A percentile compares a stretch with the other conserved stretches of the same genome.
Evolutionary conservation across 1,140 invertebrate genomes (phyloP).

Genomic region (Hypothenemus hampei): DNA sequence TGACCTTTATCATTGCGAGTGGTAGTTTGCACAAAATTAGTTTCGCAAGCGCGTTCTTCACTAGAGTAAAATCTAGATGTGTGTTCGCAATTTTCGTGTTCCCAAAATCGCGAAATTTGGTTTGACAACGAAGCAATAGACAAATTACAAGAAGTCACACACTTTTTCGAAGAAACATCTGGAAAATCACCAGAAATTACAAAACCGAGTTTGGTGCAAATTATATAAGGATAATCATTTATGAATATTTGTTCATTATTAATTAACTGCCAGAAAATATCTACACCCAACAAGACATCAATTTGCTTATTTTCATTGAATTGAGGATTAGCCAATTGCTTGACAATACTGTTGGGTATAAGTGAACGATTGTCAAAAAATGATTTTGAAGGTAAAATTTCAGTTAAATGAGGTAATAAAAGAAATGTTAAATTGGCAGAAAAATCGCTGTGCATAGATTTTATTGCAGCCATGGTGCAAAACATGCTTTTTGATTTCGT

Average conservation of each 20-base stretch:
- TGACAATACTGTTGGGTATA: neutral
- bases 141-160: too few relatives aligned
- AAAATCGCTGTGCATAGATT: neutral
- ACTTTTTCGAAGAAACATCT: too few relatives aligned
- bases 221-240: neutral
- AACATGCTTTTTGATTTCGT: neutral
- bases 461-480: neutral
- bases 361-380: neutral
- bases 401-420: neutral
- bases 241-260: neutral
- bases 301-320: neutral
- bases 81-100: neutral
- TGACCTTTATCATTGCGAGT: constrained; percentile 12
- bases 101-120: neutral
- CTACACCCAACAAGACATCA: neutral
- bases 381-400: neutral
- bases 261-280: neutral
- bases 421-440: neutral
- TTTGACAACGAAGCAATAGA: too few relatives aligned
- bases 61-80: neutral
- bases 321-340: neutral
- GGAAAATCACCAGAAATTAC: too few relatives aligned
- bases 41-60: constrained; percentile 24
- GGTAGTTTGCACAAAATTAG: constrained; percentile 24
- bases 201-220: too few relatives aligned